Evolutionary conservation across 1,140 invertebrate species (phyloP).

Genomic region (Theocolax elegans): DNA sequence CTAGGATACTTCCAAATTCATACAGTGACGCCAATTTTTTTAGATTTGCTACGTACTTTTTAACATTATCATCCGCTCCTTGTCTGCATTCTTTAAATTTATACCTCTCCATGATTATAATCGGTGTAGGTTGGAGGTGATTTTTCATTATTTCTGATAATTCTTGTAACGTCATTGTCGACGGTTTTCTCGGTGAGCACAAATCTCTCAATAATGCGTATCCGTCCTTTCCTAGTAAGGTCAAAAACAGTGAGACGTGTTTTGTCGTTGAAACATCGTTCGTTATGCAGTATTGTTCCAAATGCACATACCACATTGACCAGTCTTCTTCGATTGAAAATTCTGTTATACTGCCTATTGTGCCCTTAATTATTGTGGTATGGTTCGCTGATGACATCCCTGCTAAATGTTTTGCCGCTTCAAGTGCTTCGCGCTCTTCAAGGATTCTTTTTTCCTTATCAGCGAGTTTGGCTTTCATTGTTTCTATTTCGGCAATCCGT

Average conservation of each 20-base stretch:
- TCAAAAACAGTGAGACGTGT: constrained; percentile 16
- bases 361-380: too few species aligned
- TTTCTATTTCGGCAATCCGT: too few species aligned
- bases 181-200: constrained; percentile 34
- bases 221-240: constrained; percentile 26
- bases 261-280: not conserved
- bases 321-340: not conserved
- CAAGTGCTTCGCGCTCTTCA: too few species aligned
- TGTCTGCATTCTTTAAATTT: constrained; percentile 28
- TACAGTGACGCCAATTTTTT: constrained; percentile 28
- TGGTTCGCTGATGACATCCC: too few species aligned
- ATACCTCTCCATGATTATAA: constrained; percentile 22
- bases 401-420: too few species aligned
- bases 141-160: constrained; percentile 33
- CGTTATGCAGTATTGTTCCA: not conserved
- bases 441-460: too few species aligned
- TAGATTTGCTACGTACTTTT: constrained; percentile 28
- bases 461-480: too few species aligned
- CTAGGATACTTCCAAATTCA: constrained; percentile 23
- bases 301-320: not conserved
- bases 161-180: not conserved
- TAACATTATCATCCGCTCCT: constrained; percentile 19
- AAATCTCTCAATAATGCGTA: constrained; percentile 32
- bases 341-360: too few species aligned
- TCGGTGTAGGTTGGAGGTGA: constrained; percentile 28